Evolutionary conservation across 2,113 vertebrate genomes (phyloP), one percentile per base, ranked within the genome.

Genomic region (Propithecus coquereli): DNA sequence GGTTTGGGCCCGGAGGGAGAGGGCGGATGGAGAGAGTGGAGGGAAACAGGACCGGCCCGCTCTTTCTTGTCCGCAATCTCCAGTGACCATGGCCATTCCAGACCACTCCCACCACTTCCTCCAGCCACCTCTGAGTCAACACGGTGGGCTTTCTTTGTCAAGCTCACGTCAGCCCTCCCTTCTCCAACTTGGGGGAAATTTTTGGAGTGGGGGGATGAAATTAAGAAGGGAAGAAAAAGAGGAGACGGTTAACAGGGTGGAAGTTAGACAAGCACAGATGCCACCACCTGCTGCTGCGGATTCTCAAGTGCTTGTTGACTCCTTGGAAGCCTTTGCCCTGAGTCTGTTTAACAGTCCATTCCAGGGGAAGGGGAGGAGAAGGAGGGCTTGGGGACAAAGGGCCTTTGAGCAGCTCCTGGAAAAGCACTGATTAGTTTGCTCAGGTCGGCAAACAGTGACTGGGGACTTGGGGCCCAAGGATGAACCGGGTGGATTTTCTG

Each of bases 221-320:
- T 52, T 14, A 71, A 20, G 1, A 4, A 20, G 73, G 70, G 83
- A 8, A 54, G 71, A 61, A 30, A 14, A 57, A 74, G 81, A 77
- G 66, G 61, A 43, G 95, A 40, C 6, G 37, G 77, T 94, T 74
- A 83, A 54, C 80, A 43, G 92, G 40, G 45, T 87, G 3, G 96
- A 43, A 90, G 73, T 54, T 80, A 79, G 95, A 81, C 0, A 30
- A 57, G 89, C 89, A 61, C 91, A 96, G 97, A 94, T 94, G 97
- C 17, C 5, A 50, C 71, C 97, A 94, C 95, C 95, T 95, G 97
- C 47, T 25, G 71, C 93, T 32, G 12, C 68, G 0, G 1, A 4
- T 68, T 95, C 96, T 90, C 52, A 74, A 13, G 70, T 87, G 95
- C 95, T 92, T 32, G 18, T 87, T 93, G 97, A 93, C 83, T 80